Conservation (phyloP, 2,888 invertebrate genomes). For the Ennomos quercinarius region DNA sequence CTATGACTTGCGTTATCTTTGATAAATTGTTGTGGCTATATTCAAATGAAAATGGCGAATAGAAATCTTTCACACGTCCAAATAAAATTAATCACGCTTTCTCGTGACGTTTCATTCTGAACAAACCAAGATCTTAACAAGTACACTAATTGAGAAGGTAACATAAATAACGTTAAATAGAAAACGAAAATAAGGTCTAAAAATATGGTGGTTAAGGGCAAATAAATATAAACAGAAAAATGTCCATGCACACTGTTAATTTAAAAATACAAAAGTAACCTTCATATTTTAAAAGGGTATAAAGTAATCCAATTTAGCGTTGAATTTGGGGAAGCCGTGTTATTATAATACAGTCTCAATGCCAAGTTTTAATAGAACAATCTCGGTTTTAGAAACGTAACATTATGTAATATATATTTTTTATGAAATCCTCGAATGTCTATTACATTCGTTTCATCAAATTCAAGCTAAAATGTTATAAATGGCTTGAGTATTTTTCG, state of each 20-base stretch:
- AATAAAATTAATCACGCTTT: slow-evolving; percentile 37
- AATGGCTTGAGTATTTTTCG: slow-evolving; percentile 1
- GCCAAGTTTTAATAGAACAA: slow-evolving; percentile 24
- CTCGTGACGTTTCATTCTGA: slow-evolving; percentile 29
- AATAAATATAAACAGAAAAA: slow-evolving; percentile 58
- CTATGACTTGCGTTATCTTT: slow-evolving; percentile 43
- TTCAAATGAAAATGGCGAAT: slow-evolving; percentile 36
- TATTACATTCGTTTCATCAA: slow-evolving; percentile 19
- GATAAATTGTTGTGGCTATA: slow-evolving; percentile 40
- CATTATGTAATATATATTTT: no score
- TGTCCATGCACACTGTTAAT: slow-evolving; percentile 65
- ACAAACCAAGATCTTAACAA: slow-evolving; percentile 29
- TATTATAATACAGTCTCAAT: slow-evolving; percentile 38
- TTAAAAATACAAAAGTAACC: slow-evolving; percentile 43
- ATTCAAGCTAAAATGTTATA: slow-evolving; percentile 16
- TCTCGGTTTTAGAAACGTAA: slow-evolving; percentile 9
- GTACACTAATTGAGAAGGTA: slow-evolving; percentile 27
- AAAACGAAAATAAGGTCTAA: slow-evolving; percentile 27
- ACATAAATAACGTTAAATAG: slow-evolving; percentile 27
- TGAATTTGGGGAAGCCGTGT: slow-evolving; percentile 60
- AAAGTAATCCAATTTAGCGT: slow-evolving; percentile 52
- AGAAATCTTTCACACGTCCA: slow-evolving; percentile 38
- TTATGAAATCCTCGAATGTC: neutral
- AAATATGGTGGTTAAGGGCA: slow-evolving; percentile 76
- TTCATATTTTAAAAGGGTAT: slow-evolving; percentile 31